Evolutionary conservation across 2,797 vertebrate species (phyloP), one percentile per base, ranked within the genome.

Genomic region (Peromyscus aztecus): DNA sequence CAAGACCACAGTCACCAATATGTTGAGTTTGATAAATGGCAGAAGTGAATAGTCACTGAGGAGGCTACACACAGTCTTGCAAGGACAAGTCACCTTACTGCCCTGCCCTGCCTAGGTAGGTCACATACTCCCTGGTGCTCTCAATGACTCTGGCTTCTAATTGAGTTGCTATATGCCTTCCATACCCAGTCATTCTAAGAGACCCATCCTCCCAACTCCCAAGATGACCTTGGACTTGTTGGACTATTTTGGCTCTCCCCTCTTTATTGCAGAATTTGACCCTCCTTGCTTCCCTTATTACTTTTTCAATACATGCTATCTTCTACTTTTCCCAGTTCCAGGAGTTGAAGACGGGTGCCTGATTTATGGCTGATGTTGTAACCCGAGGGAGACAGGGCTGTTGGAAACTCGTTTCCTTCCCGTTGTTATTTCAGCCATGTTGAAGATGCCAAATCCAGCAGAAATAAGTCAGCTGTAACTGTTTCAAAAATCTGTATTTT

Each of bases 221-320:
- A 81, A 92, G 77, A 73, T 49, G 37, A 81, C 90, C 46, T 81
- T 59, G 23, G 34, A 71, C 91, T 94, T 95, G 43, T 67, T 96
- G 94, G 75, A 0, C 63, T 95, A 31, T 16, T 13, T 87, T 21
- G 0, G 23, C 16, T 37, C 17, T 34, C 49, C 46, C 52, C 82
- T 84, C 75, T 57, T 91, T 43, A 12, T 57, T 93, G 69, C 40
- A 94, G 61, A 89, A 78, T 73, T 80, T 40, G 31, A 49, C n/a
- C 55, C 61, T 96, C 40, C 40, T 40, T 12, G 78, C 17, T 77
- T 77, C 16, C 14, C 11, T 94, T 90, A 87, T 81, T 40, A 6
- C 23, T 94, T 82, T 14, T n/a, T 34, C 40, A 21, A 14, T n/a
- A 24, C 29, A 78, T n/a, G n/a, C 29, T 29, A 46, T 65, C 8